Conservation (phyloP, 2,888 invertebrate genomes). For the Drosophila tanythrix region DNA sequence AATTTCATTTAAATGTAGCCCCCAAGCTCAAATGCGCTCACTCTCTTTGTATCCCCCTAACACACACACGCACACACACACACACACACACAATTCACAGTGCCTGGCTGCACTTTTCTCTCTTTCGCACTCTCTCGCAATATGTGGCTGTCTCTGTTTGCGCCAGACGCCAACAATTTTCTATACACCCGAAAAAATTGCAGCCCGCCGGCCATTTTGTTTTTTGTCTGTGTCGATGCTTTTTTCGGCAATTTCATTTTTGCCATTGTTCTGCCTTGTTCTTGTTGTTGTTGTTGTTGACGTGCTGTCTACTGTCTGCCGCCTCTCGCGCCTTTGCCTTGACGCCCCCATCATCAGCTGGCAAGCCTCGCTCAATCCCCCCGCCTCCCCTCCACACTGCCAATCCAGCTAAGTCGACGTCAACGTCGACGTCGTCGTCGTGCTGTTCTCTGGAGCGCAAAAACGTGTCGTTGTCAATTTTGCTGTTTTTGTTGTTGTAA, state of each 20-base stretch:
- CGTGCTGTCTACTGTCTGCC: conserved; percentile 51
- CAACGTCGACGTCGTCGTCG: conserved; percentile 7
- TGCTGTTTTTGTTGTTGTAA: conserved; percentile 30
- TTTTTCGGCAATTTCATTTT: conserved; percentile 67
- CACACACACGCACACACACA: not conserved
- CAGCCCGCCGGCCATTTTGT: conserved; percentile 73
- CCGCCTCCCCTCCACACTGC: not conserved
- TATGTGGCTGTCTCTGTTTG: conserved; percentile 12
- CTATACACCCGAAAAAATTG: conserved; percentile 61
- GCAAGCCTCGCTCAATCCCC: conserved; percentile 19
- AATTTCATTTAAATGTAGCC: conserved; percentile 69
- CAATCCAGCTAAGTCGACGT: not conserved
- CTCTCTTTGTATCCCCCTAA: not conserved
- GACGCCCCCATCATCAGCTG: conserved; percentile 37
- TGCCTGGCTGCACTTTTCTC: not conserved
- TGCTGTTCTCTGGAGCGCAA: conserved; percentile 60
- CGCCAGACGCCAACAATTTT: conserved; percentile 19
- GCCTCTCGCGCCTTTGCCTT: conserved; percentile 62
- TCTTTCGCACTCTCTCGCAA: conserved; percentile 10
- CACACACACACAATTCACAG: not conserved
- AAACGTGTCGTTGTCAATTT: conserved; percentile 69
- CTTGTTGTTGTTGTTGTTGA: conserved; percentile 45
- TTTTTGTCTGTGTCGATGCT: conserved; percentile 42
- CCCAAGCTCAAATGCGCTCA: conserved; percentile 9
- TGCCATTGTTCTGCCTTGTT: conserved; percentile 48